Conservation (phyloP, 2,888 invertebrate genomes). For the Thecophora atra region DNA sequence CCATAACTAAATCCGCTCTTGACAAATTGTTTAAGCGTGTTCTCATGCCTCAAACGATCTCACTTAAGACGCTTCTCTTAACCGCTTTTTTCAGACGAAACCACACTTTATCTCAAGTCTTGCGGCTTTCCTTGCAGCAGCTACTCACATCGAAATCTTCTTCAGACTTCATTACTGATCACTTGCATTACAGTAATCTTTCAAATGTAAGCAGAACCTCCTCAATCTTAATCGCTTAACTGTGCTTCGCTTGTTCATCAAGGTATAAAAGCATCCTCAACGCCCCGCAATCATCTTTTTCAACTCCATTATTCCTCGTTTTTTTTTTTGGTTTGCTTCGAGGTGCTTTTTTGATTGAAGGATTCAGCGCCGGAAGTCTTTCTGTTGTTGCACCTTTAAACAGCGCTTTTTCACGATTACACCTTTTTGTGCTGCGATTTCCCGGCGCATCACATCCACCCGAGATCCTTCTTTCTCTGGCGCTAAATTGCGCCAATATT, state of each 20-base stretch:
- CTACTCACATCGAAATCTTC: background rate
- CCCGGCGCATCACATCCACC: background rate
- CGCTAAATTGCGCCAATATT: constrained; percentile 43
- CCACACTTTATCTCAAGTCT: too few species aligned
- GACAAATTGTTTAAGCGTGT: too few species aligned
- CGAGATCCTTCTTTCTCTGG: background rate
- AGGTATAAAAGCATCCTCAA: background rate
- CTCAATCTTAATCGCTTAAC: constrained; percentile 16
- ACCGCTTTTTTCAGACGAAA: too few species aligned
- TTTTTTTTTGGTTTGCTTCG: background rate
- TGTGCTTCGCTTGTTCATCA: constrained; percentile 16
- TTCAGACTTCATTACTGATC: background rate
- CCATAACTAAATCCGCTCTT: too few species aligned
- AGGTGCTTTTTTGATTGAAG: constrained; percentile 26
- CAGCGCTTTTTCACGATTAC: constrained; percentile 33
- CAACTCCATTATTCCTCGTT: background rate
- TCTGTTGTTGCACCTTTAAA: constrained; percentile 34
- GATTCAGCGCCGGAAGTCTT: constrained; percentile 31
- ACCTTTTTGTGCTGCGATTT: constrained; percentile 29
- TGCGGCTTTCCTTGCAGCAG: background rate
- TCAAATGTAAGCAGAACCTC: constrained; percentile 9
- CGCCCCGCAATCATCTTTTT: background rate
- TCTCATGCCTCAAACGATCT: too few species aligned
- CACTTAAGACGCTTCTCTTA: too few species aligned
- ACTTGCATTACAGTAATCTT: background rate